phyloP scores from a whole-genome alignment of 1,140 invertebrate genomes.

The Euura lappo region DNA sequence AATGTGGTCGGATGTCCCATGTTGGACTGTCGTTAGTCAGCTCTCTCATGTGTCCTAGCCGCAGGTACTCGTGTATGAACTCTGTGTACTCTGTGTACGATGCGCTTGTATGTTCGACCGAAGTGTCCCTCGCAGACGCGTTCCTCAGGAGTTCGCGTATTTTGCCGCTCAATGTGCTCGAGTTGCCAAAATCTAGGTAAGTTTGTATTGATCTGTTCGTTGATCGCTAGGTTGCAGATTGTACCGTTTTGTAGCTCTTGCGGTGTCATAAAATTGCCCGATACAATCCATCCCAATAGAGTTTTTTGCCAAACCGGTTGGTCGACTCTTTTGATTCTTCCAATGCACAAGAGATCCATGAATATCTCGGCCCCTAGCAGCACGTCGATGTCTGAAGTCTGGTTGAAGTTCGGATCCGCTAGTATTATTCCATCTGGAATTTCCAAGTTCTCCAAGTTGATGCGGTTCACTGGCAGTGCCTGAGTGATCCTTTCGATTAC shows the following conservation, averaged over 20 bases:
- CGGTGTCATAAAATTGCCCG: constrained; percentile 10
- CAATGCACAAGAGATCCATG: constrained; percentile 8
- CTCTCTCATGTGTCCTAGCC: constrained; percentile 34
- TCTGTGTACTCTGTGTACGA: constrained; percentile 13
- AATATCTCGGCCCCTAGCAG: constrained; percentile 18
- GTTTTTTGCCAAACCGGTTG: constrained; percentile 20
- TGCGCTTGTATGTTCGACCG: background rate
- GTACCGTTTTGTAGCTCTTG: background rate
- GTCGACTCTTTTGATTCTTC: constrained; percentile 11
- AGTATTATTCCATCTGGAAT: background rate
- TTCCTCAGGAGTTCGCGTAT: constrained; percentile 4
- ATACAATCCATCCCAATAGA: constrained; percentile 14
- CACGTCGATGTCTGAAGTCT: background rate
- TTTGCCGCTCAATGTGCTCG: constrained; percentile 2
- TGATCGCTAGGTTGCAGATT: background rate
- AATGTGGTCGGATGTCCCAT: background rate
- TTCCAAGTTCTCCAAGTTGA: background rate
- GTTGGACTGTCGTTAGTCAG: background rate
- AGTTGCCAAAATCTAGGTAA: constrained; percentile 17
- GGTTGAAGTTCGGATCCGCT: background rate
- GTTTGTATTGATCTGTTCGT: constrained; percentile 10
- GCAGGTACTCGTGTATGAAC: constrained; percentile 42
- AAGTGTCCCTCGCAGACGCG: background rate
- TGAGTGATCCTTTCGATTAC: background rate
- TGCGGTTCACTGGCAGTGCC: background rate